Evolutionary conservation across 2,888 invertebrate species (phyloP).

Genomic region (Drosophila villosipedis): DNA sequence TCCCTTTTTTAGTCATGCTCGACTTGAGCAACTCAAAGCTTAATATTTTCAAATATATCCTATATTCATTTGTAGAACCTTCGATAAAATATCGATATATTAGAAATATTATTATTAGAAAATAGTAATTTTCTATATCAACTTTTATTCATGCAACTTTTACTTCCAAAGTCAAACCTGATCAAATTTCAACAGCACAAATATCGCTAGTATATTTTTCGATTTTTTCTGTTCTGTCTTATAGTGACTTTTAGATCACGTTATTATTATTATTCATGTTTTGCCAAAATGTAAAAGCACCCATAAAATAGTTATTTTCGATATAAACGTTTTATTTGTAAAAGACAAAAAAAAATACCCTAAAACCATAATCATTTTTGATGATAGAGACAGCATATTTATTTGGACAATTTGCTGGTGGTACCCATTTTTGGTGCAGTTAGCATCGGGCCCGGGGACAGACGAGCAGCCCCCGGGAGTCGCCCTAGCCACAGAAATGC

Average conservation of each 20-base stretch:
- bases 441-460: slow-evolving; percentile 6
- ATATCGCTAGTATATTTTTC: not conserved
- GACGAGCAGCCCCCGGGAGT: not conserved
- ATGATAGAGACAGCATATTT: slow-evolving; percentile 18
- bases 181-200: not conserved
- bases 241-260: not conserved
- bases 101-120: not conserved
- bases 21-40: not conserved
- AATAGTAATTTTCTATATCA: not conserved
- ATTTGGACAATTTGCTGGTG: slow-evolving; percentile 4
- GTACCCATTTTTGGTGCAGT: not conserved
- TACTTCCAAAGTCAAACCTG: not conserved
- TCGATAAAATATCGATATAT: not conserved
- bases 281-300: not conserved
- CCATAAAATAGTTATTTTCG: not conserved
- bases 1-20: not conserved
- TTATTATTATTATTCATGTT: not conserved
- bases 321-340: not conserved
- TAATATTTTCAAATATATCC: not conserved
- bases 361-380: not conserved
- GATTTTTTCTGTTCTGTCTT: not conserved
- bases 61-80: not conserved
- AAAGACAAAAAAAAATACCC: not conserved
- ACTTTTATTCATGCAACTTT: not conserved
- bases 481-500: slow-evolving; percentile 43